Base-by-base conservation (phyloP, 2,797 vertebrate genomes). In the Naso thynnoides region DNA sequence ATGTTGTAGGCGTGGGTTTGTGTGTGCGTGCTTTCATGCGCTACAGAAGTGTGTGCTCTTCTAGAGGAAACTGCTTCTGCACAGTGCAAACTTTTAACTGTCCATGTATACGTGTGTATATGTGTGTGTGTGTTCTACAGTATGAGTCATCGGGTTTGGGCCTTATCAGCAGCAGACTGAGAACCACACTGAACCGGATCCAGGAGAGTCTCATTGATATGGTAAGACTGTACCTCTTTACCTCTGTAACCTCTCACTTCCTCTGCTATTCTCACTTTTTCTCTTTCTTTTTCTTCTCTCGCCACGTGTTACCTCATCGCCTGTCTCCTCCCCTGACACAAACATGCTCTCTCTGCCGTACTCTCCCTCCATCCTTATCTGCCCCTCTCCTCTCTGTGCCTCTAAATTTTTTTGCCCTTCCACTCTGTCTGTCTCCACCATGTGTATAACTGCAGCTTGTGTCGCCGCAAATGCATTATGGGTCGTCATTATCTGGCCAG, bases 201-300 rank as follows among this genome's bases (percentile, higher is more conserved):
- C 98, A 99, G 71, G 98, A 99, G 91, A 98, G 95, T 85, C 96
- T 99, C 83, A 99, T 99, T 82, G 97, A 99, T 87, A 84, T 97
- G 94, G 98, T 99, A 91, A 95, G 96, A 91, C 75, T 57, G 42
- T 61, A 49, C n/a, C 59, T 52, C 41, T 23, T 33, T 61, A 60
- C 53, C 45, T 15, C 49, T 33, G 41, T 42, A n/a, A 57, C 59
- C 50, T 41, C 53, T 59, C 58, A 29, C 75, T 59, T 55, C 65
- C 52, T 84, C 52, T 29, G 66, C 49, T 26, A 4, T 27, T 61
- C 67, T 8, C 52, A 26, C 41, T 76, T 64, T 55, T 26, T 33
- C 33, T 62, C 66, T 13, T 48, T 45, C 45, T 70, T 14, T 44
- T 31, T 47, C 48, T 70, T 66, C 70, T 24, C n/a, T 33, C 23